Evolutionary conservation across 2,888 invertebrate genomes (phyloP).

Genomic region (Heteromyza rotundicornis): DNA sequence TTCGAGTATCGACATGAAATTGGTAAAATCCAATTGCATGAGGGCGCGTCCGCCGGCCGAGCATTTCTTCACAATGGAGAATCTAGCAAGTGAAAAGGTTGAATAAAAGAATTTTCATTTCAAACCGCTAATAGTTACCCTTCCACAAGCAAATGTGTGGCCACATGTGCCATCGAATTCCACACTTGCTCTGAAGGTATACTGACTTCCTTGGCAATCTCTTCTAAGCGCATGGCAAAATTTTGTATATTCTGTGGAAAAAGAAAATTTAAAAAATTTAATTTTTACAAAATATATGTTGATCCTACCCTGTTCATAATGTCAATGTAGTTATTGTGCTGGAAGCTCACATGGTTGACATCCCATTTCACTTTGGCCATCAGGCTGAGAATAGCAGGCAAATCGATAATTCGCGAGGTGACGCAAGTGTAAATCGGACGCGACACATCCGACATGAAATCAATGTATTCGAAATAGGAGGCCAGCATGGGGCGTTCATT

Average conservation of each 20-base stretch:
- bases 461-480: constrained; percentile 67
- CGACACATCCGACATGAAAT: constrained; percentile 70
- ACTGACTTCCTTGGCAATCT: constrained; percentile 73
- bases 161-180: constrained; percentile 85
- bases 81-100: constrained; percentile 62
- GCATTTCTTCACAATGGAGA: constrained; percentile 90
- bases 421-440: constrained; percentile 88
- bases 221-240: constrained; percentile 79
- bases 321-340: constrained; percentile 90
- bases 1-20: constrained; percentile 89
- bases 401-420: constrained; percentile 79
- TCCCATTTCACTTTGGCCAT: constrained; percentile 96
- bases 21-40: constrained; percentile 98
- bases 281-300: background rate
- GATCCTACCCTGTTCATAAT: constrained; percentile 70
- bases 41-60: constrained; percentile 94
- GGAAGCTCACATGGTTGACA: constrained; percentile 91
- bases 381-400: constrained; percentile 75
- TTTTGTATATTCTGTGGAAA: constrained; percentile 66
- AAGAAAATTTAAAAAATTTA: background rate
- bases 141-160: constrained; percentile 89
- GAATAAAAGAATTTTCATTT: too few species aligned
- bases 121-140: constrained; percentile 66
- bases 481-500: constrained; percentile 73
- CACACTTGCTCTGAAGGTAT: constrained; percentile 79